Evolutionary conservation across 1,140 invertebrate genomes (phyloP).

Genomic region (Helicorthomorpha holstii): DNA sequence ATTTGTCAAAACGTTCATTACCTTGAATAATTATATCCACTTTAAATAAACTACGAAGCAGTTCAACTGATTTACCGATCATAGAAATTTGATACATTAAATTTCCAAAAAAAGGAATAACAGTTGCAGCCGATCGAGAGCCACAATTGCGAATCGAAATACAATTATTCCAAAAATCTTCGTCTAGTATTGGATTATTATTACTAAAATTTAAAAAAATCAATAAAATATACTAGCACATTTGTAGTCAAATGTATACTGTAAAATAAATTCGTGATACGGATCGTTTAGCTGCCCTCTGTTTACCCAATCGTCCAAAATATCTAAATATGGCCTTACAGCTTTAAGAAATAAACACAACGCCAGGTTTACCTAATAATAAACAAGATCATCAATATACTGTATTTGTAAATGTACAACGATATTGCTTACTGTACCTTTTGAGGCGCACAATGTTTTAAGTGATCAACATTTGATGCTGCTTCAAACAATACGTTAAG

Average conservation of each 20-base stretch:
- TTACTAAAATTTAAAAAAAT: no score
- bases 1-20: no score
- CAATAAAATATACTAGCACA: no score
- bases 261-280: not conserved
- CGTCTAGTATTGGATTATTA: no score
- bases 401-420: not conserved
- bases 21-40: not conserved
- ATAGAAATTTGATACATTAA: no score
- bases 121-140: no score
- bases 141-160: no score
- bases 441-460: not conserved
- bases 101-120: no score
- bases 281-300: not conserved
- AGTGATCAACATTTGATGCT: not conserved
- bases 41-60: not conserved
- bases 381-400: not conserved
- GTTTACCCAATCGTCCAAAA: not conserved
- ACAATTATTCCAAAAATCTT: no score
- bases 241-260: no score
- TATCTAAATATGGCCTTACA: not conserved
- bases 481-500: not conserved
- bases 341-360: not conserved
- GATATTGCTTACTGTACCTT: no score
- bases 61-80: not conserved
- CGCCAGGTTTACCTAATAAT: not conserved